Conservation (phyloP, 2,888 invertebrate genomes). For the Eubasilissa splendida region DNA sequence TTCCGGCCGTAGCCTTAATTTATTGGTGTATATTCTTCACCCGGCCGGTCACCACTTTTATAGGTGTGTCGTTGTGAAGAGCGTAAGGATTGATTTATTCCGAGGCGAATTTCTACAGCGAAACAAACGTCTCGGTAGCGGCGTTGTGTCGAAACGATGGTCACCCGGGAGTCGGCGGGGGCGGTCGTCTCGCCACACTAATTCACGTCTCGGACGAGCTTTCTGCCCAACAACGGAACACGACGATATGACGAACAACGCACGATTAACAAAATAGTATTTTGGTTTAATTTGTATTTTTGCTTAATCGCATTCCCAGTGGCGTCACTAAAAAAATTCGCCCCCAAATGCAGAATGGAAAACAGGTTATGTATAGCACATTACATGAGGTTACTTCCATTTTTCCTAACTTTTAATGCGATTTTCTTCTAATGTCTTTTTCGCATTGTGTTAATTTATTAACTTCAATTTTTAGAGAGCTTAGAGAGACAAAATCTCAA, state of each 20-base stretch:
- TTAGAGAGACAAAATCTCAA: too few species aligned
- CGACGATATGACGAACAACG: not conserved
- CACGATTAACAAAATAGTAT: not conserved
- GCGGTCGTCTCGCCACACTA: conserved; percentile 13
- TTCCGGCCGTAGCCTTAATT: too few species aligned
- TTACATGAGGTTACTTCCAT: too few species aligned
- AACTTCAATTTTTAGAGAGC: too few species aligned
- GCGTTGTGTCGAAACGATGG: not conserved
- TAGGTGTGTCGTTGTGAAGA: not conserved
- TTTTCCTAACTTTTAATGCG: too few species aligned
- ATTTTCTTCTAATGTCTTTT: too few species aligned
- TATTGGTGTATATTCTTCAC: not conserved
- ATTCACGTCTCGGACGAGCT: not conserved
- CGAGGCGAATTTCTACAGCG: not conserved
- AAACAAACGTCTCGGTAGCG: not conserved
- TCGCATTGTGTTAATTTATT: too few species aligned
- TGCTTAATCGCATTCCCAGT: too few species aligned
- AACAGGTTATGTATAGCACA: too few species aligned
- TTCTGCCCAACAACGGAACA: not conserved
- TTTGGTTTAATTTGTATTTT: too few species aligned
- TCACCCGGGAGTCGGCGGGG: not conserved
- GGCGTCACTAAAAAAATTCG: too few species aligned
- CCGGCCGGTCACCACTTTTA: not conserved
- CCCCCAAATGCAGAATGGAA: too few species aligned
- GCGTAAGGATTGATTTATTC: not conserved